A percentile compares a stretch with the other conserved stretches of the same genome.
Evolutionary conservation across 2,888 invertebrate genomes (phyloP).

Genomic region (Cantharis rustica): DNA sequence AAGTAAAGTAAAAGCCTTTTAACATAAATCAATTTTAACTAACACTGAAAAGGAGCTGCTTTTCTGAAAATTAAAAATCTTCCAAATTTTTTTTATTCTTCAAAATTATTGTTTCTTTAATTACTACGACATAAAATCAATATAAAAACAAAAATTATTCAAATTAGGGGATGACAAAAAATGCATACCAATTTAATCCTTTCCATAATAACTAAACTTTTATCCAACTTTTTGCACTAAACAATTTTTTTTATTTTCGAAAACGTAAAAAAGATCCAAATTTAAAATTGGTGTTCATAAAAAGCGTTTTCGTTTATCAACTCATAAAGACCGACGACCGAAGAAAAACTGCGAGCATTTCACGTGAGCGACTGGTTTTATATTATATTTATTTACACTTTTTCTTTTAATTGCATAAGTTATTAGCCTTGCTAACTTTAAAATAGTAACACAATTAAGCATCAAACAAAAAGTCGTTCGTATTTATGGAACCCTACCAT

Average conservation of each 20-base stretch:
- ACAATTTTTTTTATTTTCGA: neutral
- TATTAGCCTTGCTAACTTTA: neutral
- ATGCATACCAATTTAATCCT: neutral
- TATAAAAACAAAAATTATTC: too few relatives aligned
- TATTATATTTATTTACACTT: neutral
- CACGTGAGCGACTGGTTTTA: neutral
- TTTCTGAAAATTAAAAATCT: neutral
- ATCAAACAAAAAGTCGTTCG: neutral
- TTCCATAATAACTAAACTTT: neutral
- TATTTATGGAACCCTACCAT: neutral
- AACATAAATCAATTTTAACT: too few relatives aligned
- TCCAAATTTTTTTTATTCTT: neutral
- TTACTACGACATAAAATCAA: neutral
- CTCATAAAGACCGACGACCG: neutral
- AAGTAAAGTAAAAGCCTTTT: too few relatives aligned
- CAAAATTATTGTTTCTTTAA: neutral
- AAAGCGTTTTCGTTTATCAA: neutral
- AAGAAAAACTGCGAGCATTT: neutral
- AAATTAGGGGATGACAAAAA: neutral
- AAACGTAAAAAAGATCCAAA: neutral
- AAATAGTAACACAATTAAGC: neutral
- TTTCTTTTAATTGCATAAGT: neutral
- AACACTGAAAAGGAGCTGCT: too few relatives aligned
- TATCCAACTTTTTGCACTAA: neutral
- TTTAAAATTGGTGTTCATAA: neutral